Evolutionary conservation across 1,140 invertebrate genomes (phyloP), one percentile per base, ranked within the genome.

Genomic region (Drosophila sulfurigaster): DNA sequence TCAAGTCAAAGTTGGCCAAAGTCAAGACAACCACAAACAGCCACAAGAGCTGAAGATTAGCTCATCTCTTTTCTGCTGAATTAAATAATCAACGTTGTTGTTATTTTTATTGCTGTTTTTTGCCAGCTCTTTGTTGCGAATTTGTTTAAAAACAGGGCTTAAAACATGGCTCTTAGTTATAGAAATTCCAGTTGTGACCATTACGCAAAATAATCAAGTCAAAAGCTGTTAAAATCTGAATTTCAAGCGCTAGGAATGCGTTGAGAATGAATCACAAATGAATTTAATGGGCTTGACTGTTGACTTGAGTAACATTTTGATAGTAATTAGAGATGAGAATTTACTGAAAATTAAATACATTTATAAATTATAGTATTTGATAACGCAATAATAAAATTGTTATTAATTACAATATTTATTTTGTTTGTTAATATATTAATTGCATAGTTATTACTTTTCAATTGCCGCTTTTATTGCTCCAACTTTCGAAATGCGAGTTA

Each of bases 41-140:
- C 45, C 13, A 45, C 49, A 41, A 66, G 28, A 59, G 30, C 20
- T 57, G 59, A 60, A 74, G 68, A 88, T 88, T 87, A 88, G 82
- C 83, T 87, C 82, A 87, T 87, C 83, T 82, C 64, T 70, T 82
- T 87, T 87, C 82, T 71, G 68, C 48, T 66, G 83, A 88, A 87
- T 82, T 88, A 87, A 78, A 78, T 64, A 86, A 87, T 79, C 74
- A 56, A 67, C 52, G 38, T 63, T 8, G 60, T 30, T 30, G 28
- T 16, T 48, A 8, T 8, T 48, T 7, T 63, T 8, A 56, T 35
- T 28, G 11, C 5, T 20, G 4, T 8, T 48, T 7, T 16, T 48
- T 48, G 46, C 16, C 46, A 48, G 5, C 46, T 16, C 16, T 48
- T 20, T 48, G n/a, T 48, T 60, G 48, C 32, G 25, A 30, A 56